phyloP scores from a whole-genome alignment of 2,888 invertebrate genomes.

The Nephrotoma guestfalica region DNA sequence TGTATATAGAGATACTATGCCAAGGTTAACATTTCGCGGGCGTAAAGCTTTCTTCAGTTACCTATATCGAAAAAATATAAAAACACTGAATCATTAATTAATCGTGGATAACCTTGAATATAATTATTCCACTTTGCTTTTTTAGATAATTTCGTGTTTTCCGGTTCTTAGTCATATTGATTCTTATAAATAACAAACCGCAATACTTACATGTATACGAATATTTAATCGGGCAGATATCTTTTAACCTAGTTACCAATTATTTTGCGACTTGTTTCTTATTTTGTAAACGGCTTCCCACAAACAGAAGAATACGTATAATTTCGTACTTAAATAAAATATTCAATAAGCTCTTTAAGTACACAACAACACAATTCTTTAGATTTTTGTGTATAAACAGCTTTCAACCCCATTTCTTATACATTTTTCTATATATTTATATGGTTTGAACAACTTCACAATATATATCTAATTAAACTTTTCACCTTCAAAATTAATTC shows the following conservation, averaged over 20 bases:
- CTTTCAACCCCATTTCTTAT: neutral
- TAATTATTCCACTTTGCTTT: neutral
- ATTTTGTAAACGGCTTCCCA: neutral
- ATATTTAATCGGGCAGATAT: neutral
- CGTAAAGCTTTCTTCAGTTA: neutral
- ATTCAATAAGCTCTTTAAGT: neutral
- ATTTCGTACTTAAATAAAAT: neutral
- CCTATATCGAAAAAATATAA: neutral
- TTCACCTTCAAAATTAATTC: neutral
- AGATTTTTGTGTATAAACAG: neutral
- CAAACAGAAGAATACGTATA: neutral
- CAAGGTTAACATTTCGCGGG: neutral
- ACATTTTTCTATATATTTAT: neutral
- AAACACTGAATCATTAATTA: neutral
- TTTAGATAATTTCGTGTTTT: neutral
- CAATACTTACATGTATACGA: too few species aligned
- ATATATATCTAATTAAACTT: neutral
- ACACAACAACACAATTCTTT: neutral
- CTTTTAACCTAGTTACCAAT: neutral
- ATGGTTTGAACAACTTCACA: neutral
- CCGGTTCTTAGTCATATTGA: neutral
- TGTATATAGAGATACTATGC: neutral
- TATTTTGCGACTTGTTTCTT: neutral
- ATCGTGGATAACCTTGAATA: neutral
- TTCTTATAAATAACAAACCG: neutral